These are phyloP conservation scores for Galerucella calmariensis DNA, from an alignment of 2,888 invertebrate genomes.

Conservation along the genomic window DNA sequence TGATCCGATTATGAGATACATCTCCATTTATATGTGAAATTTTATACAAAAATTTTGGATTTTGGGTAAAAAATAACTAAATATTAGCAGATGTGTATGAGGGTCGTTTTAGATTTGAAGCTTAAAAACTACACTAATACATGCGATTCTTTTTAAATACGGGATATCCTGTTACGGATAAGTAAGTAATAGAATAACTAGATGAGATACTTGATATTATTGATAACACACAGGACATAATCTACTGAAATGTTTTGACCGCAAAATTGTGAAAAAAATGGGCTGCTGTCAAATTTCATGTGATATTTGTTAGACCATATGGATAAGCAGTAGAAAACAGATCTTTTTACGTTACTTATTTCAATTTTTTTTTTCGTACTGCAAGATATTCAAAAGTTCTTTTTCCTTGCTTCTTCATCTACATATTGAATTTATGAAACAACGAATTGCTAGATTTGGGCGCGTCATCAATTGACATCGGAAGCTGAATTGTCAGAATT, in stretches of 20 bases:
- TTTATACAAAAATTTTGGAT: constrained; percentile 34
- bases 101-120: constrained; percentile 9
- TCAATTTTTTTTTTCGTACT: no score
- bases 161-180: not conserved
- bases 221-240: not conserved
- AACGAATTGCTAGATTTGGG: no score
- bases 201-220: not conserved
- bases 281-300: no score
- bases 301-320: no score
- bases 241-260: not conserved
- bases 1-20: constrained; percentile 44
- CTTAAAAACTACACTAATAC: not conserved
- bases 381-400: no score
- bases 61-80: constrained; percentile 29
- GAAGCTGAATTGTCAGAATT: no score
- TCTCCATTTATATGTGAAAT: constrained; percentile 41
- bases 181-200: not conserved
- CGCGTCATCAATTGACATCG: no score
- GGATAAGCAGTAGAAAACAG: no score
- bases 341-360: no score
- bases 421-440: no score
- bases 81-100: constrained; percentile 11
- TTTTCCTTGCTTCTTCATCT: no score
- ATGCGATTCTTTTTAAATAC: not conserved
- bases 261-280: no score